These are phyloP conservation scores for Pectinophora gossypiella DNA, from an alignment of 1,140 invertebrate genomes.

Conservation along the genomic window DNA sequence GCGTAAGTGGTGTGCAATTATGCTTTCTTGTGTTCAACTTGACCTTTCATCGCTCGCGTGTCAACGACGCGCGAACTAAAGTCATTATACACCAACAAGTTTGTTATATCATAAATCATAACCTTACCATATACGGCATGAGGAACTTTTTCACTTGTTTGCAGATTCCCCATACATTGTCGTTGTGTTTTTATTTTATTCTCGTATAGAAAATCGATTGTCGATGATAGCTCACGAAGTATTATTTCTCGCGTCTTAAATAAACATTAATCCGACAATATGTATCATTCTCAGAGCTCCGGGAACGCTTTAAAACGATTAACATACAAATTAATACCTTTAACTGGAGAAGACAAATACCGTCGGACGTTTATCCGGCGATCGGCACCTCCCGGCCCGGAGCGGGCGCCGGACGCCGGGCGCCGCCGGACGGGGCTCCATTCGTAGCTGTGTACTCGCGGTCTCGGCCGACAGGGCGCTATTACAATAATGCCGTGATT, in stretches of 20 bases:
- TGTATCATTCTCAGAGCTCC: not conserved
- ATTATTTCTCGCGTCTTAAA: not conserved
- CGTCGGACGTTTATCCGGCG: constrained; percentile 20
- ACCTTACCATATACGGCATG: not conserved
- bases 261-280: not conserved
- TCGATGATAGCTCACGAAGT: not conserved
- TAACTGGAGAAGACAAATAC: constrained; percentile 19
- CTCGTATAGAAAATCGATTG: not conserved
- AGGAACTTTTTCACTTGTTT: not conserved
- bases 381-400: constrained; percentile 23
- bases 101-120: constrained; percentile 23
- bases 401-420: constrained; percentile 3
- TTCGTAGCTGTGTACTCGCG: constrained; percentile 39
- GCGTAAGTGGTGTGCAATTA: constrained; percentile 45
- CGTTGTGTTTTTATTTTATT: too few relatives aligned
- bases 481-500: constrained; percentile 63
- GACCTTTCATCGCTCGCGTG: constrained; percentile 50
- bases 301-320: constrained; percentile 2
- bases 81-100: too few relatives aligned
- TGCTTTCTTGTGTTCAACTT: constrained; percentile 30
- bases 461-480: constrained; percentile 44
- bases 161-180: not conserved
- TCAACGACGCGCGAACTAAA: constrained; percentile 40
- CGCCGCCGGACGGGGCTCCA: constrained; percentile 10
- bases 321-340: constrained; percentile 19